These are phyloP conservation scores for Nebria brevicollis DNA, from an alignment of 2,888 invertebrate genomes.

Conservation along the genomic window DNA sequence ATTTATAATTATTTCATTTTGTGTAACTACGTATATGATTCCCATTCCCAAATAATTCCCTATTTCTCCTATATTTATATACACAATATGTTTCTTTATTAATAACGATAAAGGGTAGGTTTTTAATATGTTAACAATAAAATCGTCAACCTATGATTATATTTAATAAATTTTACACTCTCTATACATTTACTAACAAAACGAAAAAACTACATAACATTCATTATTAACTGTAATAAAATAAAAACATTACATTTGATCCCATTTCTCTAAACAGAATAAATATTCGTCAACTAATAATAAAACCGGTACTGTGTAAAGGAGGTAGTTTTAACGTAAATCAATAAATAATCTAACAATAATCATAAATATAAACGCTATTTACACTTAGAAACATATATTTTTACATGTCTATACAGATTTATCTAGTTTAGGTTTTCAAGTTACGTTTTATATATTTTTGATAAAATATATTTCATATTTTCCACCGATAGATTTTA, in stretches of 20 bases:
- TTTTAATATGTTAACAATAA: too few species aligned
- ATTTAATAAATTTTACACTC: slow-evolving; percentile 14
- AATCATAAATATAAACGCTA: slow-evolving; percentile 7
- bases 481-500: not conserved
- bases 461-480: slow-evolving; percentile 15
- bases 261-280: slow-evolving; percentile 18
- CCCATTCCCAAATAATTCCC: too few species aligned
- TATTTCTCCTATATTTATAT: too few species aligned
- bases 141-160: slow-evolving; percentile 2
- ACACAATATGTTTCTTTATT: too few species aligned
- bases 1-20: too few species aligned
- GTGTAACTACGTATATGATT: too few species aligned
- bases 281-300: not conserved
- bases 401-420: slow-evolving; percentile 24
- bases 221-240: not conserved
- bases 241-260: slow-evolving; percentile 9
- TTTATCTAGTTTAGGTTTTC: not conserved
- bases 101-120: too few species aligned
- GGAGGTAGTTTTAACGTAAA: slow-evolving; percentile 6
- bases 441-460: slow-evolving; percentile 2
- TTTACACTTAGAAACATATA: slow-evolving; percentile 18
- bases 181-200: slow-evolving; percentile 18
- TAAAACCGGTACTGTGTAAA: not conserved
- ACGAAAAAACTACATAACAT: slow-evolving; percentile 6
- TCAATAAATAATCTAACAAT: slow-evolving; percentile 10